These are phyloP conservation scores for Leptobrachium leishanense DNA, from an alignment of 2,113 vertebrate species.

Conservation along the genomic window DNA sequence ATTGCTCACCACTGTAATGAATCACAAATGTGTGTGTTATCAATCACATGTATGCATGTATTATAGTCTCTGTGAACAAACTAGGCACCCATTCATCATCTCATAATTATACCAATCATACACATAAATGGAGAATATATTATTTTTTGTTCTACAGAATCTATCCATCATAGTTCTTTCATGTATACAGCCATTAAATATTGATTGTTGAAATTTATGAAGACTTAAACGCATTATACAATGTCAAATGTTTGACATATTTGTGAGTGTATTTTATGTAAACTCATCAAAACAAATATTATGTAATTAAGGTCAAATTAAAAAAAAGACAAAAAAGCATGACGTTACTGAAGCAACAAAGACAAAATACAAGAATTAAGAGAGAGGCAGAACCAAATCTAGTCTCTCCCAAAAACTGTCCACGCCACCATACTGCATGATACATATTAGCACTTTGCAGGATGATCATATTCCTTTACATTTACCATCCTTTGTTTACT, in stretches of 20 bases:
- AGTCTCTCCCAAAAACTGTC: too few relatives aligned
- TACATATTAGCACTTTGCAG: too few relatives aligned
- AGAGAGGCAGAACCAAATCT: too few relatives aligned
- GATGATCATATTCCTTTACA: too few relatives aligned
- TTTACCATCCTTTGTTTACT: too few relatives aligned
- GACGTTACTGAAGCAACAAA: too few relatives aligned
- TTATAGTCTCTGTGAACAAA: background rate
- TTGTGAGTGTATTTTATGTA: background rate
- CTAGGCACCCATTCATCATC: background rate
- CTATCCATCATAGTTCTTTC: background rate
- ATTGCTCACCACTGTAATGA: background rate
- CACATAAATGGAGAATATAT: background rate
- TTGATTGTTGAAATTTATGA: background rate
- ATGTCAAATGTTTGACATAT: background rate
- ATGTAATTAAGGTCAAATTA: too few relatives aligned
- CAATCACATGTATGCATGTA: background rate
- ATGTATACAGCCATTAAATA: background rate
- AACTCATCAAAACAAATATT: background rate
- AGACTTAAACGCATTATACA: background rate
- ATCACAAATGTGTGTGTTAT: background rate
- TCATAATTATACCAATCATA: background rate
- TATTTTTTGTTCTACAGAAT: background rate
- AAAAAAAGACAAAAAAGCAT: too few relatives aligned
- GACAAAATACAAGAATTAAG: too few relatives aligned
- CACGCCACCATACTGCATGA: too few relatives aligned